phyloP scores from a whole-genome alignment of 2,113 vertebrate species.

The Poeciliopsis occidentalis region DNA sequence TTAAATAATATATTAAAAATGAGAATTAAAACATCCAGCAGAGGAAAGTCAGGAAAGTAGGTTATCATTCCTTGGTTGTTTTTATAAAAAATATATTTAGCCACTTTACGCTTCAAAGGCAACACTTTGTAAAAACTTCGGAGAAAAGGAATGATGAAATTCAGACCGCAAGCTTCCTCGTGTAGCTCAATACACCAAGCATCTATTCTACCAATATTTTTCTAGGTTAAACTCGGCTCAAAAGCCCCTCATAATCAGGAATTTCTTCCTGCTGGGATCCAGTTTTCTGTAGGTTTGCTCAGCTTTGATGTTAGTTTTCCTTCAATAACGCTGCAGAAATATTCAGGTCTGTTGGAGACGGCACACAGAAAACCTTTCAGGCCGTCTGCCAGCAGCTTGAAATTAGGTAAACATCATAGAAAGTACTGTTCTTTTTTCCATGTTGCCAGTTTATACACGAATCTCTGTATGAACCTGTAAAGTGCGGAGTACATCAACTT shows the following conservation, averaged over 20 bases:
- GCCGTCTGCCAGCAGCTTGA: not conserved
- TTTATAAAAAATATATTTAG: too few relatives aligned
- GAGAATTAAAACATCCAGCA: too few relatives aligned
- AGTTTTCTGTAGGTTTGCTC: not conserved
- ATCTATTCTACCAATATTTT: not conserved
- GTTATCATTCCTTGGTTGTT: too few relatives aligned
- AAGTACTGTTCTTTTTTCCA: not conserved
- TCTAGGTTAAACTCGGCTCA: not conserved
- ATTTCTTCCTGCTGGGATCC: not conserved
- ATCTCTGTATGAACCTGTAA: not conserved
- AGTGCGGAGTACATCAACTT: not conserved
- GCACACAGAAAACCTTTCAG: not conserved
- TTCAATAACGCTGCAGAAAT: not conserved
- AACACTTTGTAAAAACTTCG: too few relatives aligned
- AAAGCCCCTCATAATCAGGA: not conserved
- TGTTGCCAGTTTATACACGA: constrained; percentile 1
- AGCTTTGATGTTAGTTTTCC: not conserved
- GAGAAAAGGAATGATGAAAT: too few relatives aligned
- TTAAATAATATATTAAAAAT: too few relatives aligned
- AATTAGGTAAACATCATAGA: not conserved
- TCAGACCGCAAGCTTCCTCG: too few relatives aligned
- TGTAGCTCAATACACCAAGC: too few relatives aligned
- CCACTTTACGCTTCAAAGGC: too few relatives aligned
- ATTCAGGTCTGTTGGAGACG: not conserved
- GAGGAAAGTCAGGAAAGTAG: too few relatives aligned